Percentiles rank a stretch among this genome's conserved stretches.
Evolutionary conservation across 2,888 invertebrate species (phyloP).

Genomic region (Cylindroiulus punctatus): DNA sequence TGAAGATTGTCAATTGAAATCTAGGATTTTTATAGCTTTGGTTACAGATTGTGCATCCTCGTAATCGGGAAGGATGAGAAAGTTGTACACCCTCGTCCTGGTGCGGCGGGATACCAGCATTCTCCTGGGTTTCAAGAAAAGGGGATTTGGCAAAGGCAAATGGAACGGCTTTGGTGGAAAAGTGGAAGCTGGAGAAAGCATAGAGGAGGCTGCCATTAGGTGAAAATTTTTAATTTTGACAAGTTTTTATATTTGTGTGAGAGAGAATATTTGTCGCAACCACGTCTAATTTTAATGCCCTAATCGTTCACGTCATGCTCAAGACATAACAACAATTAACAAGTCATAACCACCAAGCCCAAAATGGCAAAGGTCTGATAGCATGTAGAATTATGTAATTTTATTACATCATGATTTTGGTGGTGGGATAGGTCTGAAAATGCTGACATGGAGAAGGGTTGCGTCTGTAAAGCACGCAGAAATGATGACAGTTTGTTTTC

Average conservation of each 20-base stretch:
- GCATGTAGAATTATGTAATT: no score
- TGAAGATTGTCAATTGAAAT: not conserved
- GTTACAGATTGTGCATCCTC: no score
- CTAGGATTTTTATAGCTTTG: not conserved
- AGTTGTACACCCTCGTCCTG: constrained; percentile 53
- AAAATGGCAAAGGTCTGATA: no score
- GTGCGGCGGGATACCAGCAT: constrained; percentile 63
- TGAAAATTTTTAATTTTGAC: constrained; percentile 61
- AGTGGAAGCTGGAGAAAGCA: constrained; percentile 74
- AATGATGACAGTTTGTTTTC: no score
- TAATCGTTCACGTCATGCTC: constrained; percentile 52
- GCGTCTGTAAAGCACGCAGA: no score
- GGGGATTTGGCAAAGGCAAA: constrained; percentile 76
- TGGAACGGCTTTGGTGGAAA: constrained; percentile 87
- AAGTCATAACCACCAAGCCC: no score
- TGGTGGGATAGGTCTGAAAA: no score
- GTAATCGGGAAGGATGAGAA: constrained; percentile 14
- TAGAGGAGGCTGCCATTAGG: constrained; percentile 74
- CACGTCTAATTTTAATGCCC: not conserved
- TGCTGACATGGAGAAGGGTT: no score
- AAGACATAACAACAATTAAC: no score
- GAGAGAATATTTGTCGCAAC: not conserved
- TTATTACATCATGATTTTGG: no score
- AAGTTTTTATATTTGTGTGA: not conserved
- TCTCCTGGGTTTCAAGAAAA: constrained; percentile 77